Evolutionary conservation across 2,797 vertebrate species (phyloP), one percentile per base, ranked within the genome.

Genomic region (Sebastiscus albofasciatus): DNA sequence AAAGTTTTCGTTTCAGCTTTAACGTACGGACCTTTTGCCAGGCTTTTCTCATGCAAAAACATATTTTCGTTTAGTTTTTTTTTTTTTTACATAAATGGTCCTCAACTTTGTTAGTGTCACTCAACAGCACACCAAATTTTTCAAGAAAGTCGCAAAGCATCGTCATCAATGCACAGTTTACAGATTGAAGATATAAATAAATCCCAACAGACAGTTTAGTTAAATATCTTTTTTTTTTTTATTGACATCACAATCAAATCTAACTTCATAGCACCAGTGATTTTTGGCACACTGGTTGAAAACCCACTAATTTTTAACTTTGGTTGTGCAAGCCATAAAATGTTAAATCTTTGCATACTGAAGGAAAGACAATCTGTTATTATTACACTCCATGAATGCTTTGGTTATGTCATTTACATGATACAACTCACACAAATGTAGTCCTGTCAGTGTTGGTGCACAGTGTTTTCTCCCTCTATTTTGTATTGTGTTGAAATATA

Each of bases 401-500:
- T 81, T 76, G 61, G 33, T 89, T 77, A 34, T 80, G 75, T 89
- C 31, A 71, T 67, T 60, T 82, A 36, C 67, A 75, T 20, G 42
- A 49, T 67, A 52, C 36, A 80, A 14, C 56, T 65, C 59, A 14
- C 46, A 76, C 18, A 80, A 73, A 67, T 65, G 58, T 74, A 84
- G 55, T 67, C 73, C 36, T 76, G 73, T 82, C 85, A 88, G 82
- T 91, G 87, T 90, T 92, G 87, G 87, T 91, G 80, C 76, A 83
- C 54, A 67, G 67, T 89, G 78, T 86, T 80, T 85, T 79, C 75
- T 85, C 81, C 73, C 49, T 81, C 49, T 58, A 34, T 94, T 92
- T 92, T 91, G 60, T 92, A 93, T 93, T 72, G 84, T 89, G 83
- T 88, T 90, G 75, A 86, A 87, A 87, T 71, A 88, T 88, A 67